A percentile compares a stretch with the other conserved stretches of the same genome.
phyloP scores from a whole-genome alignment of 1,140 invertebrate species.

The Achroia grisella region DNA sequence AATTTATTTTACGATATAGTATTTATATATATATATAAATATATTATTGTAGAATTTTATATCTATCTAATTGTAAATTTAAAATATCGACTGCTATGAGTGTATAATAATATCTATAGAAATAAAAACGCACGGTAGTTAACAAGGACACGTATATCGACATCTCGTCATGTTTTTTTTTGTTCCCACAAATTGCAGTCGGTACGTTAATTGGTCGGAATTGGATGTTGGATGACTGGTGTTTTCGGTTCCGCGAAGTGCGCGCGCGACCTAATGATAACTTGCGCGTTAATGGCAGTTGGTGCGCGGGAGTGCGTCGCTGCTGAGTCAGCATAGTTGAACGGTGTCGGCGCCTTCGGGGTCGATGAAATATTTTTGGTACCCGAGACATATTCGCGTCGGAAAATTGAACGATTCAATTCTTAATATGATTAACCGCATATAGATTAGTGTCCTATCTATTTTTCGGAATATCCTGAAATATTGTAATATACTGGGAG shows the following conservation, averaged over 20 bases:
- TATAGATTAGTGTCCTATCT: too few species aligned
- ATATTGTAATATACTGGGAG: too few species aligned
- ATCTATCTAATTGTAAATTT: too few species aligned
- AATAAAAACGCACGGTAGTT: constrained; percentile 9
- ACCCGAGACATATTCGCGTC: too few species aligned
- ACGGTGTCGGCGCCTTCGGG: constrained; percentile 42
- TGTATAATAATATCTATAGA: too few species aligned
- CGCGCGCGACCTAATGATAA: constrained; percentile 53
- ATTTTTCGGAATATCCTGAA: too few species aligned
- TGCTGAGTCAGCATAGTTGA: constrained; percentile 66
- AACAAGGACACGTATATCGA: constrained; percentile 49
- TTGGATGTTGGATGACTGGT: constrained; percentile 47
- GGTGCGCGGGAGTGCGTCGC: constrained; percentile 33
- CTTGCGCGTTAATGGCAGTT: constrained; percentile 36
- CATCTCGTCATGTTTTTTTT: constrained; percentile 49
- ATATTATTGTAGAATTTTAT: too few species aligned
- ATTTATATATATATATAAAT: too few species aligned
- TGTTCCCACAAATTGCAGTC: constrained; percentile 45
- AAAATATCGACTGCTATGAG: too few species aligned
- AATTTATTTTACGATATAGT: too few species aligned
- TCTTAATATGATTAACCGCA: too few species aligned
- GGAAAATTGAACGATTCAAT: too few species aligned
- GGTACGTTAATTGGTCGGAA: constrained; percentile 52
- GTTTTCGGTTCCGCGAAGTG: constrained; percentile 53
- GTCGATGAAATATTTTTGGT: constrained; percentile 1